Evolutionary conservation across 2,797 vertebrate genomes (phyloP).

Genomic region (Pangasius krempfi): DNA sequence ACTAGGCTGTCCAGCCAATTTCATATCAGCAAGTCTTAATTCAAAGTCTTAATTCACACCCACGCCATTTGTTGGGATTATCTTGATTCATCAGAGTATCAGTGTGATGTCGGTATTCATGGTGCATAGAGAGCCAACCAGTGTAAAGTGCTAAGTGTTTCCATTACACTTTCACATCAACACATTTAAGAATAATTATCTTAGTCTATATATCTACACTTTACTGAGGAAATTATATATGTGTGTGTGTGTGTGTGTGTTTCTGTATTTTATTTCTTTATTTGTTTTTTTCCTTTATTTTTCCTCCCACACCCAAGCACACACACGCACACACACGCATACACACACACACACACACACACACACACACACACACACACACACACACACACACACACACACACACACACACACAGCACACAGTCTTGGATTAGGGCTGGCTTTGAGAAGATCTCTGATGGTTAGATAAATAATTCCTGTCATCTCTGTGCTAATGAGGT

Average conservation of each 20-base stretch:
- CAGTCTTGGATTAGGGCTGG: slow-evolving; percentile 4
- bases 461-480: slow-evolving; percentile 43
- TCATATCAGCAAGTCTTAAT: slow-evolving; percentile 29
- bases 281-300: background rate
- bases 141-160: background rate
- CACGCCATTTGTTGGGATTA: slow-evolving; percentile 24
- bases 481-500: slow-evolving; percentile 42
- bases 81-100: slow-evolving; percentile 10
- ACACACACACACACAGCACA: background rate
- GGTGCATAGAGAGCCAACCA: background rate
- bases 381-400: background rate
- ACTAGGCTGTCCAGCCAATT: slow-evolving; percentile 25
- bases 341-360: background rate
- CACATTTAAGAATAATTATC: background rate
- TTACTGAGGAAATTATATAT: background rate
- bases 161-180: background rate
- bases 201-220: background rate
- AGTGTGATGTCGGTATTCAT: slow-evolving; percentile 1
- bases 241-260: background rate
- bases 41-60: slow-evolving; percentile 27
- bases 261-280: no score
- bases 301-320: background rate
- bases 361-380: background rate
- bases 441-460: slow-evolving; percentile 26
- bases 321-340: background rate